Evolutionary conservation across 2,113 vertebrate genomes (phyloP).

Genomic region (Hippocampus zosterae): DNA sequence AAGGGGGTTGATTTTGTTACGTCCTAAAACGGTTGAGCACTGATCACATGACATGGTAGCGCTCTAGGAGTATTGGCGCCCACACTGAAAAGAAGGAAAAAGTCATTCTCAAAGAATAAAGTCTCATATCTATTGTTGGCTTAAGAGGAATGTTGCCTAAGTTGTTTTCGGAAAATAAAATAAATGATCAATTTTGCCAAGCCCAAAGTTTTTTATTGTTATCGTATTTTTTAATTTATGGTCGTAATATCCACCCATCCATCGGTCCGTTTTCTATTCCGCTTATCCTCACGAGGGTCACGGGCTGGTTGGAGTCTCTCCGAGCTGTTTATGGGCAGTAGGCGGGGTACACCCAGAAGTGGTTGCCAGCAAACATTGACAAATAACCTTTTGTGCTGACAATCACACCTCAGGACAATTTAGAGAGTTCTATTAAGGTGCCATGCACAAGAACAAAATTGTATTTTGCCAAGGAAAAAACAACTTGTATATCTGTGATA

Average conservation of each 20-base stretch:
- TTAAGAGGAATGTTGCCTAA: not conserved
- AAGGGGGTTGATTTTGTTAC: not conserved
- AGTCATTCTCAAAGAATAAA: not conserved
- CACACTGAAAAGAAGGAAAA: slow-evolving; percentile 4
- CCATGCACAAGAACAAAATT: too few species aligned
- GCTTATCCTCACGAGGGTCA: too few species aligned
- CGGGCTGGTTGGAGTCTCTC: too few species aligned
- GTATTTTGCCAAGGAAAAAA: too few species aligned
- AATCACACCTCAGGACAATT: too few species aligned
- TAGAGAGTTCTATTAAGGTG: too few species aligned
- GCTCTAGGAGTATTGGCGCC: slow-evolving; percentile 7
- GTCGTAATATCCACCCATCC: not conserved
- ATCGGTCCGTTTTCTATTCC: too few species aligned
- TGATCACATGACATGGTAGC: slow-evolving; percentile 17
- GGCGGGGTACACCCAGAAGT: too few species aligned
- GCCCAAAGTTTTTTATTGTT: not conserved
- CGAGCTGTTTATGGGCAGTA: too few species aligned
- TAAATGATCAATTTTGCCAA: not conserved
- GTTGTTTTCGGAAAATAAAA: not conserved
- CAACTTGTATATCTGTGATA: too few species aligned
- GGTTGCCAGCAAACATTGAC: too few species aligned
- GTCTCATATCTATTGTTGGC: not conserved
- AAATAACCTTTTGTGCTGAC: too few species aligned
- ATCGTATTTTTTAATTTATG: not conserved
- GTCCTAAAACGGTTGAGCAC: slow-evolving; percentile 23